Evolutionary conservation across 2,888 invertebrate species (phyloP).

Genomic region (Petrolisthes cinctipes): DNA sequence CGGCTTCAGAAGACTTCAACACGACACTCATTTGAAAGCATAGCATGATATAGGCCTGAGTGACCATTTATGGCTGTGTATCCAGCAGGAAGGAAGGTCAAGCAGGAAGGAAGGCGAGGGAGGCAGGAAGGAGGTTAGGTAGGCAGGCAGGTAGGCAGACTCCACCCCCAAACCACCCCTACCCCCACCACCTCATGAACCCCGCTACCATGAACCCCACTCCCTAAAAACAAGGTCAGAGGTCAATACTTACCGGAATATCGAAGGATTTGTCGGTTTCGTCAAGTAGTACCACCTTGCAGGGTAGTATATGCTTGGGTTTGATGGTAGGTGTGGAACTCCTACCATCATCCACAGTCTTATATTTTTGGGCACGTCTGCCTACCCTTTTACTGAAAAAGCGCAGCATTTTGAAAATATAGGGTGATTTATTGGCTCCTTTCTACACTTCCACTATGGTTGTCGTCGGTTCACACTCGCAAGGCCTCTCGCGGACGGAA

Average conservation of each 20-base stretch:
- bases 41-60: background rate
- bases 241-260: conserved; percentile 48
- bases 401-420: conserved; percentile 39
- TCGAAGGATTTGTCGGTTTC: conserved; percentile 59
- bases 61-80: background rate
- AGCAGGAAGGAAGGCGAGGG: background rate
- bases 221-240: background rate
- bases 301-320: conserved; percentile 57
- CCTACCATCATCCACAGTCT: conserved; percentile 49
- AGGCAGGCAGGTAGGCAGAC: background rate
- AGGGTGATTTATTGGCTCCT: background rate
- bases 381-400: conserved; percentile 62
- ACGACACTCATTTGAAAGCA: too few relatives aligned
- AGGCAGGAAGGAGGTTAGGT: background rate
- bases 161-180: background rate
- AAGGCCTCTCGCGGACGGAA: conserved; percentile 15
- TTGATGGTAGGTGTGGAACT: background rate
- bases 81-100: background rate
- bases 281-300: conserved; percentile 63
- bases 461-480: background rate
- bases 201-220: background rate
- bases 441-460: background rate
- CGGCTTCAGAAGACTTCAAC: too few relatives aligned
- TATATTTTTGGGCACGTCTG: conserved; percentile 60
- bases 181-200: background rate